Conservation (phyloP, 2,797 vertebrate genomes). For the Ctenosaura bakeri region DNA sequence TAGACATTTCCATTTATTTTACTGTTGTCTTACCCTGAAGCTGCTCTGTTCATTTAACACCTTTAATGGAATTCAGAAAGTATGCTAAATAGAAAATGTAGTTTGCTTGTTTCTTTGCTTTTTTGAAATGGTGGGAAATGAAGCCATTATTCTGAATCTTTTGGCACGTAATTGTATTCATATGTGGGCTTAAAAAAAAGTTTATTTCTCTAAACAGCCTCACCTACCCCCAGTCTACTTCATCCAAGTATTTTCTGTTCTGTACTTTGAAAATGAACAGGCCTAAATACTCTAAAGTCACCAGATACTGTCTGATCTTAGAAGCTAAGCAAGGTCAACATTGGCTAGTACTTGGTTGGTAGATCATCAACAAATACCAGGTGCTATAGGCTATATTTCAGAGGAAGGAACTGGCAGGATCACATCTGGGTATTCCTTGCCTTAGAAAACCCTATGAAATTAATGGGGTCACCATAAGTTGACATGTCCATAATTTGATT, state of each 20-base stretch:
- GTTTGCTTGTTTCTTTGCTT: conserved; percentile 24
- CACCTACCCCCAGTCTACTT: conserved; percentile 24
- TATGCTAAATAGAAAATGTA: conserved; percentile 39
- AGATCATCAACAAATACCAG: no score
- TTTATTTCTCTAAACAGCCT: conserved; percentile 1
- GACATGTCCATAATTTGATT: no score
- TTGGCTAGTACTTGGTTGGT: no score
- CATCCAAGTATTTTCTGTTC: conserved; percentile 29
- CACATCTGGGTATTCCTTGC: no score
- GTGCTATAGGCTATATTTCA: no score
- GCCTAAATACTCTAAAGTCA: no score
- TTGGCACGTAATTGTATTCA: accelerated
- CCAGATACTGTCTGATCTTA: no score
- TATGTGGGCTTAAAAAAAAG: neutral
- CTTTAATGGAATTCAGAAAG: conserved; percentile 43
- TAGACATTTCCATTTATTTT: conserved; percentile 18
- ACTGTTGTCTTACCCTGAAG: conserved; percentile 41
- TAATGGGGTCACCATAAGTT: no score
- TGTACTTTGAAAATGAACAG: conserved; percentile 22
- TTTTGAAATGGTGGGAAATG: neutral
- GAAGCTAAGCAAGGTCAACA: no score
- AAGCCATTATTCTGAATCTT: neutral
- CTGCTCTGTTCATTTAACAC: conserved; percentile 31
- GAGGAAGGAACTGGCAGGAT: no score
- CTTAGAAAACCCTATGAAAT: no score